phyloP scores from a whole-genome alignment of 2,888 invertebrate species.

The Leptopilina drosophilae region DNA sequence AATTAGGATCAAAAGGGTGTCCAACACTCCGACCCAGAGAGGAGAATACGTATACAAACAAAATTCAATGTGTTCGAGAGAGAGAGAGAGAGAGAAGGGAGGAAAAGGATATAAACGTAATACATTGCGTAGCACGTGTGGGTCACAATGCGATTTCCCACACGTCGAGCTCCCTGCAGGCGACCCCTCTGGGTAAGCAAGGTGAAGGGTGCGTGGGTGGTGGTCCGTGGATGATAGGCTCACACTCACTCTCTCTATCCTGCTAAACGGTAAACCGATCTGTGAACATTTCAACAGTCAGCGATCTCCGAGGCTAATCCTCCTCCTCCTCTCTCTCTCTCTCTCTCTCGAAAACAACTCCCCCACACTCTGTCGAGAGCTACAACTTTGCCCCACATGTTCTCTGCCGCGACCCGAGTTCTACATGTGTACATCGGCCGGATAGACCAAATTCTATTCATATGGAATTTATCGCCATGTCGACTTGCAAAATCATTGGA shows the following conservation, averaged over 20 bases:
- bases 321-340: too few species aligned
- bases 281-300: slow-evolving; percentile 77
- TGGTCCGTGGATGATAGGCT: slow-evolving; percentile 63
- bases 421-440: slow-evolving; percentile 50
- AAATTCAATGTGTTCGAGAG: slow-evolving; percentile 65
- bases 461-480: slow-evolving; percentile 50
- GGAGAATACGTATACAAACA: slow-evolving; percentile 43
- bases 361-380: slow-evolving; percentile 24
- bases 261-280: slow-evolving; percentile 77
- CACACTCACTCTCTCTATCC: slow-evolving; percentile 70
- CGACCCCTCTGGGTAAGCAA: slow-evolving; percentile 54
- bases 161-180: slow-evolving; percentile 60
- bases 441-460: slow-evolving; percentile 55
- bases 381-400: slow-evolving; percentile 50
- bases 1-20: slow-evolving; percentile 41
- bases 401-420: slow-evolving; percentile 47
- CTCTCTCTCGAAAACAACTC: slow-evolving; percentile 40
- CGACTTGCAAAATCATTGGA: slow-evolving; percentile 37
- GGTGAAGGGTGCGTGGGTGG: slow-evolving; percentile 54
- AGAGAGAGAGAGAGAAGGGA: background rate
- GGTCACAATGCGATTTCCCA: slow-evolving; percentile 81
- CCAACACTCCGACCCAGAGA: slow-evolving; percentile 9
- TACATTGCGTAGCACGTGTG: slow-evolving; percentile 79
- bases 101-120: slow-evolving; percentile 73
- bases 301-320: slow-evolving; percentile 75